phyloP scores from a whole-genome alignment of 2,113 vertebrate species.

The Tinamus guttatus region DNA sequence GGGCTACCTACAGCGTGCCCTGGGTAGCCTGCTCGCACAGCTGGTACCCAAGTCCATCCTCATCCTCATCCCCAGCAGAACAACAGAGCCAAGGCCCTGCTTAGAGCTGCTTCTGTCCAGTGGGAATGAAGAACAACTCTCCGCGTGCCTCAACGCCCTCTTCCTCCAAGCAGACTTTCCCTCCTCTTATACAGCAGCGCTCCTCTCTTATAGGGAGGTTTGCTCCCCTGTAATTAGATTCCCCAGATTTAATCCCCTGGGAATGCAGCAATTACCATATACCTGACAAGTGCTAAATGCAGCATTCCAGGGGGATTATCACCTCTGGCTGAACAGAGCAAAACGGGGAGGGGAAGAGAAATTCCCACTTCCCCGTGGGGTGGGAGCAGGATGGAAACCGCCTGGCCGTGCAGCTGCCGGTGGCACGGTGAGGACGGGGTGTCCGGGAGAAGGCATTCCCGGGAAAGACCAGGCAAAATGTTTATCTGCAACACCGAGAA shows the following conservation, averaged over 20 bases:
- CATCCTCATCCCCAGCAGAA: not conserved
- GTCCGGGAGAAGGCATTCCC: conserved; percentile 18
- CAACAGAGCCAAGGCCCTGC: not conserved
- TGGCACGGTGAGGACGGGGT: not conserved
- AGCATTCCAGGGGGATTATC: conserved; percentile 72
- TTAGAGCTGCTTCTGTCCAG: rapidly evolving
- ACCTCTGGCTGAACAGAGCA: conserved; percentile 57
- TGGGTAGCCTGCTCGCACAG: rapidly evolving
- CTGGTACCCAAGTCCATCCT: not conserved
- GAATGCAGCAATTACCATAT: conserved; percentile 74
- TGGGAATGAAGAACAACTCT: not conserved
- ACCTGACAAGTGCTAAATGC: conserved; percentile 76
- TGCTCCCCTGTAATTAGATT: conserved; percentile 67
- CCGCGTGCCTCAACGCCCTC: not conserved
- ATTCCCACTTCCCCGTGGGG: conserved; percentile 38
- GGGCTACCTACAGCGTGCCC: not conserved
- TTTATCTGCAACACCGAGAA: not conserved
- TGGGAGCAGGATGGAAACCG: not conserved
- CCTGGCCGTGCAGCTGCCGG: conserved; percentile 39
- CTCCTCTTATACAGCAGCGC: not conserved
- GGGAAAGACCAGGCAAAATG: conserved; percentile 30
- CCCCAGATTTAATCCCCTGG: conserved; percentile 62
- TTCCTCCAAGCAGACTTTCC: not conserved
- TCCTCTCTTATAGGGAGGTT: conserved; percentile 50
- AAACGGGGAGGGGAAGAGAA: conserved; percentile 42